These are phyloP conservation scores for Eira barbara DNA, from an alignment of 2,113 vertebrate species.

Conservation along the genomic window DNA sequence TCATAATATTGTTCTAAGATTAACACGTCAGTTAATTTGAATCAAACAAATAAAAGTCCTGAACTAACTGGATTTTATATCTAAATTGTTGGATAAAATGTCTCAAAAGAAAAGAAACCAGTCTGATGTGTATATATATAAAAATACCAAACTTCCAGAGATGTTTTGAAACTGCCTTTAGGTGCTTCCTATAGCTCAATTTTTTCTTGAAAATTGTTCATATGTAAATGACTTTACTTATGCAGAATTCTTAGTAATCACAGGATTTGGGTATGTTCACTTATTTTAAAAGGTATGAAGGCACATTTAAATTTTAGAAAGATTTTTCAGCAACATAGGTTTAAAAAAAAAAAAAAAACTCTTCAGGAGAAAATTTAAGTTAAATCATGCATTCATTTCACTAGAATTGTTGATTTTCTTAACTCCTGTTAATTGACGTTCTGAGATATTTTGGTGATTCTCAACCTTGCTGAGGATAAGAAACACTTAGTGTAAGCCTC, in stretches of 20 bases:
- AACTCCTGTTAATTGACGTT: neutral
- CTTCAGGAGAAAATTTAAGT: neutral
- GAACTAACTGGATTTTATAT: neutral
- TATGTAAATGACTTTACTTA: neutral
- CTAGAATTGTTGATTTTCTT: neutral
- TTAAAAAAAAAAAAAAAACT: neutral
- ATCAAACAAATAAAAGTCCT: neutral
- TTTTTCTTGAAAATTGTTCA: neutral
- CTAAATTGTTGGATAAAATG: neutral
- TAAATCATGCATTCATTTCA: neutral
- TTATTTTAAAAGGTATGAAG: neutral
- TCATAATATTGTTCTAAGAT: neutral
- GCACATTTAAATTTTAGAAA: neutral
- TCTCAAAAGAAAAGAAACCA: neutral
- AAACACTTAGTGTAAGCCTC: neutral
- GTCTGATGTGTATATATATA: neutral
- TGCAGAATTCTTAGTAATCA: neutral
- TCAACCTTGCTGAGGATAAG: neutral
- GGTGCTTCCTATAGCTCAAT: neutral
- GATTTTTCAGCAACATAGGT: neutral
- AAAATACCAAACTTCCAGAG: neutral
- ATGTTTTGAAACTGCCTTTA: neutral
- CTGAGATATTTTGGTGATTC: neutral
- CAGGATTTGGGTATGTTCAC: neutral
- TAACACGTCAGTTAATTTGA: neutral